Evolutionary conservation across 64 coral and sea anemone genomes (phyloP), one percentile per base, ranked within the genome.

Genomic region (Trachythela sp.): DNA sequence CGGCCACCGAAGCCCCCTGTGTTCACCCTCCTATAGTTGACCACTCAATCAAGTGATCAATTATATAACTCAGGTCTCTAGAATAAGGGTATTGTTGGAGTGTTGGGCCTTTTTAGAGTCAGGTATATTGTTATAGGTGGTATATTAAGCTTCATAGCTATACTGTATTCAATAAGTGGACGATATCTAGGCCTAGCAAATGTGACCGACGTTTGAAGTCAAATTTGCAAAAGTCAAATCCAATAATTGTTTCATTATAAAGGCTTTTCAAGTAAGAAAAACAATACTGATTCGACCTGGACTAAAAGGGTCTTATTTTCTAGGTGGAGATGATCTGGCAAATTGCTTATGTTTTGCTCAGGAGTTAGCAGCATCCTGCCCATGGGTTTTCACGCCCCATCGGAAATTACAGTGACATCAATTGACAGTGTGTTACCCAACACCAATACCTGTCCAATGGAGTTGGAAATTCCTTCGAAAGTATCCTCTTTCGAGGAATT

Each of bases 301-400:
- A 52, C 20, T 52, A 52, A 10, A 52, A 52, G 20, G 20, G 49
- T 52, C 49, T 2, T 80, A 15, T 80, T 80, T 0, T 35, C 14
- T 80, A 80, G 75, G 17, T 80, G 20, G 20, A 40, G 75, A 37
- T 15, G 75, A 40, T 30, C 34, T 80, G 31, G 30, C 75, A 80
- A 80, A 15, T 80, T 80, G 13, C 32, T 80, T n/a, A 37, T 37
- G 34, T 80, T 80, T 40, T 80, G 31, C 34, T 34, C 32, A 17
- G 2, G 75, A 29, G 75, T 80, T 8, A 80, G 75, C 15, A 15
- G 37, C 31, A 40, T 80, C 31, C 75, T 29, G 8, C 75, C 75
- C 31, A 80, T 80, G 75, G 75, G 75, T 80, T 80, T 80, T 40
- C 31, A 40, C 30, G 11, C 31, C 20, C 75, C 75, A 80, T 80